Percentiles rank a stretch among this genome's conserved stretches.
phyloP scores from a whole-genome alignment of 2,113 vertebrate species.

The Myanophis thanlyinensis region DNA sequence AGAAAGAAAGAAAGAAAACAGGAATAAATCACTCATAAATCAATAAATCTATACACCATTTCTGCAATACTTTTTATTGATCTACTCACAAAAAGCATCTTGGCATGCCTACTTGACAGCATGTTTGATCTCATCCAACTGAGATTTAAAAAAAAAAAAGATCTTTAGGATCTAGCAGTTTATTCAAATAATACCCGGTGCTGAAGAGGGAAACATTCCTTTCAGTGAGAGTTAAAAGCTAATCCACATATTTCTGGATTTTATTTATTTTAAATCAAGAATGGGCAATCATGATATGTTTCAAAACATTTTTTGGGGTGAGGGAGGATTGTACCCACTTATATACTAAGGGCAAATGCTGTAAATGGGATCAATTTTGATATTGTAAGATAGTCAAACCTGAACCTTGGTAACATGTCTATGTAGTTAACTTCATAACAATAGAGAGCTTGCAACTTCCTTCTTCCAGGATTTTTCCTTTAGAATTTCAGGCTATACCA shows the following conservation, averaged over 20 bases:
- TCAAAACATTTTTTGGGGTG: not conserved
- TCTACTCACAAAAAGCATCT: constrained; percentile 19
- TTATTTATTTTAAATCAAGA: not conserved
- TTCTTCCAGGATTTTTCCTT: not conserved
- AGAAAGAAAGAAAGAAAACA: too few species aligned
- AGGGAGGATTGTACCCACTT: not conserved
- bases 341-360: not conserved
- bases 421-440: not conserved
- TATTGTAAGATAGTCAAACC: not conserved
- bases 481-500: not conserved
- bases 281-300: not conserved
- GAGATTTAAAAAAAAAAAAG: not conserved
- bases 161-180: not conserved
- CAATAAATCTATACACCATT: constrained; percentile 30
- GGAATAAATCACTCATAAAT: constrained; percentile 57
- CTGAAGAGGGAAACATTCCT: not conserved
- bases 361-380: not conserved
- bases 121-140: not conserved
- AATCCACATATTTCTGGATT: not conserved
- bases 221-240: not conserved
- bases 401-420: not conserved
- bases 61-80: constrained; percentile 42
- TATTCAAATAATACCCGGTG: not conserved
- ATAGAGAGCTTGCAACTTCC: not conserved
- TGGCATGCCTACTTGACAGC: constrained; percentile 15